Base-by-base conservation (phyloP, 2,888 invertebrate genomes). In the Synanthedon myopaeformis region DNA sequence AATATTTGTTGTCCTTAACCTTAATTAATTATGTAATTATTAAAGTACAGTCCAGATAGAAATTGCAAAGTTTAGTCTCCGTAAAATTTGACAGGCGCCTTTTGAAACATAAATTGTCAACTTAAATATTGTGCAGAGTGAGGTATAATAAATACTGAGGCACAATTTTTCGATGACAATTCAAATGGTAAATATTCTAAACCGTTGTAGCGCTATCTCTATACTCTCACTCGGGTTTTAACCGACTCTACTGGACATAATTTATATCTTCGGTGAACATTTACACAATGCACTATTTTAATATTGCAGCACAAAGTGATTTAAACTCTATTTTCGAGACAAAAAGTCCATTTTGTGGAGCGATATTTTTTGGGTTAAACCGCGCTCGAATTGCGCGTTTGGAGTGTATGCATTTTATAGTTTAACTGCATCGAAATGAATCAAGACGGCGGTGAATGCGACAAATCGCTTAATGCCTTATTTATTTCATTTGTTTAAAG, bases 331-430 rank as follows among this genome's bases (percentile, higher is more conserved):
- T 8, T 6, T 8, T 17, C 42, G 17, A 10, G 51, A 0, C 4
- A 12, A 59, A 57, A 55, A 51, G 61, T 55, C 3, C 42, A 35
- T 19, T 51, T 55, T 58, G 35, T 3, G n/a, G 3, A 19, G 28
- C 45, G 52, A 53, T 53, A 54, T 53, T 13, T 45, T 45, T n/a
- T 14, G 45, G 45, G 51, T 45, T 54, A 56, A 55, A 51, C 53
- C 52, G 35, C 49, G 56, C 55, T 53, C 58, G 59, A 59, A 60
- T 57, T 61, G 61, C 59, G 59, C 56, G 58, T 64, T 51, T 58
- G 57, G 56, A 61, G 63, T 63, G 65, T 63, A 63, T 66, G 69
- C 67, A 64, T 68, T 68, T 66, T 66, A 68, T 68, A 69, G 69
- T 65, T 67, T 62, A 62, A 61, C 57, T 61, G 58, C 58, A 63